Percentiles rank a stretch among this genome's conserved stretches.
These are phyloP conservation scores for Caenorhabditis becei DNA, from an alignment of 2,888 invertebrate species.

Conservation along the genomic window DNA sequence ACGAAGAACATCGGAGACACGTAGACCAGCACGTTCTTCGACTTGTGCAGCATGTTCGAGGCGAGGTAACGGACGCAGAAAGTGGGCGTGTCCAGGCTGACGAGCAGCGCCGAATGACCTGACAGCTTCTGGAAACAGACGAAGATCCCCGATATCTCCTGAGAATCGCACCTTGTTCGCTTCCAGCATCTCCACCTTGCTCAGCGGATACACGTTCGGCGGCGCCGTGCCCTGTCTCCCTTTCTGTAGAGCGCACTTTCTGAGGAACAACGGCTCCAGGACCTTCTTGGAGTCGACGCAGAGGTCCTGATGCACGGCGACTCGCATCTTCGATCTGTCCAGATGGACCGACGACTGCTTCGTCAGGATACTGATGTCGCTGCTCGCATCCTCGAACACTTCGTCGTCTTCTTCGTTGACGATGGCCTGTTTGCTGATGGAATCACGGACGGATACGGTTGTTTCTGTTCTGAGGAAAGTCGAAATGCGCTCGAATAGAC, in stretches of 20 bases:
- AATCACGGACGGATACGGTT: constrained; percentile 36
- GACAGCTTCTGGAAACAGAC: constrained; percentile 41
- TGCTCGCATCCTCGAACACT: constrained; percentile 60
- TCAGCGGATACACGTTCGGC: constrained; percentile 24
- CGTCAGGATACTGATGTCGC: constrained; percentile 53
- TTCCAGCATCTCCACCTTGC: constrained; percentile 17
- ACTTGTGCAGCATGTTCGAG: constrained; percentile 9
- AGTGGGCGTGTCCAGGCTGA: constrained; percentile 47
- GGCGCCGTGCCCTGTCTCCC: constrained; percentile 37
- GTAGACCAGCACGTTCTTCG: constrained; percentile 41
- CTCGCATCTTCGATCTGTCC: constrained; percentile 30
- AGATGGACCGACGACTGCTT: constrained; percentile 16
- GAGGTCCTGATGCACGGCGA: constrained; percentile 32
- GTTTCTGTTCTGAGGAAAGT: constrained; percentile 24
- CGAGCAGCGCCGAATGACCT: constrained; percentile 38
- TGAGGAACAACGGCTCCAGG: constrained; percentile 47
- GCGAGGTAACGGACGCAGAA: constrained; percentile 56
- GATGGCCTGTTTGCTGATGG: constrained; percentile 32
- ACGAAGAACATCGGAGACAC: constrained; percentile 38
- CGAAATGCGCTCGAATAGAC: no score
- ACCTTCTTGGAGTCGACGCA: constrained; percentile 32
- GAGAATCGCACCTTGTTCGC: constrained; percentile 4
- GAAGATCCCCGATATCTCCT: background rate
- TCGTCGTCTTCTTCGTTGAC: constrained; percentile 33
- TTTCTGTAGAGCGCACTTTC: constrained; percentile 43